A percentile compares a stretch with the other conserved stretches of the same genome.
Evolutionary conservation across 2,797 vertebrate genomes (phyloP).

Genomic region (Morelia viridis): DNA sequence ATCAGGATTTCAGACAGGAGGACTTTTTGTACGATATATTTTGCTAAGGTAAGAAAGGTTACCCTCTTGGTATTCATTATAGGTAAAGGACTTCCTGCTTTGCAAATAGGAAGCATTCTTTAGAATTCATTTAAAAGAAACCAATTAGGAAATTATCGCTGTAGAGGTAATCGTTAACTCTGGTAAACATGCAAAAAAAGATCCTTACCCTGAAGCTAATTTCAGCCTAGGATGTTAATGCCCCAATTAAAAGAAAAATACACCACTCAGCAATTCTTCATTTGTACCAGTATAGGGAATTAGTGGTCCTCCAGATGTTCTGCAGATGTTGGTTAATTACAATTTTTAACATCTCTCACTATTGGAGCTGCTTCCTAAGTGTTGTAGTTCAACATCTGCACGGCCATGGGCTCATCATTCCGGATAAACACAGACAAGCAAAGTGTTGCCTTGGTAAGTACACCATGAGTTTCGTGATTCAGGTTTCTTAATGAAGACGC

Average conservation of each 20-base stretch:
- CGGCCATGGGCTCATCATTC: background rate
- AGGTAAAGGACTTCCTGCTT: conserved; percentile 72
- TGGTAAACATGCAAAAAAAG: conserved; percentile 43
- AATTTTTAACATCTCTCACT: background rate
- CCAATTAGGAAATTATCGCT: conserved; percentile 53
- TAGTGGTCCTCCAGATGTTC: background rate
- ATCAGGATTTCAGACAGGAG: conserved; percentile 56
- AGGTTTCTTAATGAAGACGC: background rate
- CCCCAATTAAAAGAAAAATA: background rate
- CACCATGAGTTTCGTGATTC: background rate
- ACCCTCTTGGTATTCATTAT: conserved; percentile 73
- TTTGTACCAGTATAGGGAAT: background rate
- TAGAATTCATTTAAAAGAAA: conserved; percentile 58
- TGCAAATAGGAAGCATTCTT: conserved; percentile 75
- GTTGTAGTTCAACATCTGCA: background rate
- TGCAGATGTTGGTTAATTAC: background rate
- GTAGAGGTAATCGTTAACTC: conserved; percentile 52
- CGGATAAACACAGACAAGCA: background rate
- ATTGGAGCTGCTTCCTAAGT: background rate
- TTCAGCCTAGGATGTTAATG: background rate
- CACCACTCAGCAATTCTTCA: background rate
- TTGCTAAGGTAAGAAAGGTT: conserved; percentile 70
- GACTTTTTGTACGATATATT: conserved; percentile 62
- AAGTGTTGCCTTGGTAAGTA: background rate
- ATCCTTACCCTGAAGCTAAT: conserved; percentile 26